These are phyloP conservation scores for Apaloderma vittatum DNA, from an alignment of 2,113 vertebrate genomes.

Conservation along the genomic window DNA sequence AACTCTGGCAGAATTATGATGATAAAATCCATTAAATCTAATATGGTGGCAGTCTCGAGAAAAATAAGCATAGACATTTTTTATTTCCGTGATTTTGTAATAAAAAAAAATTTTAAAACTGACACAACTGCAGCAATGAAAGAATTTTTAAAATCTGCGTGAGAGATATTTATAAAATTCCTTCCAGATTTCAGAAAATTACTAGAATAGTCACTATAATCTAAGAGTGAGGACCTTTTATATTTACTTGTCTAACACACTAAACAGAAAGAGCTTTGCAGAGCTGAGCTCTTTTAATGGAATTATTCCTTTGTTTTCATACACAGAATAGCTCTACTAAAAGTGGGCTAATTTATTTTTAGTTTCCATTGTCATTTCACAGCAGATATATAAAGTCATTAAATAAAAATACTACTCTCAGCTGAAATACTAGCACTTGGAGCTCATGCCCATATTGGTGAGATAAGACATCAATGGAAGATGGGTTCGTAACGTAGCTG, in stretches of 20 bases:
- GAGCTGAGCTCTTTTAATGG: background rate
- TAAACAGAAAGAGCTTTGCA: background rate
- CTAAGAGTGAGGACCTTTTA: background rate
- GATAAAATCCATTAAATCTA: background rate
- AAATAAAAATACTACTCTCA: background rate
- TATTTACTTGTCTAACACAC: background rate
- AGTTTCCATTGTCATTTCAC: background rate
- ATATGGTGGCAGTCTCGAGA: background rate
- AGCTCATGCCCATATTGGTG: background rate
- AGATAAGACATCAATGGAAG: background rate
- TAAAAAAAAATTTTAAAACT: constrained; percentile 1
- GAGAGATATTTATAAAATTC: background rate
- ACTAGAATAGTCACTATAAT: background rate
- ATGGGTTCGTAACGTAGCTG: background rate
- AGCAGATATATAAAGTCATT: background rate
- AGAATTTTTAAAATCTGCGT: background rate
- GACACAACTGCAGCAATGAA: background rate
- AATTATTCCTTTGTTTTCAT: constrained; percentile 19
- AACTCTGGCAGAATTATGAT: background rate
- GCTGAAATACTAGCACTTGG: background rate
- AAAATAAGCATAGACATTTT: background rate
- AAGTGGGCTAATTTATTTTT: constrained; percentile 2
- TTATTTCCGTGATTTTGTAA: background rate
- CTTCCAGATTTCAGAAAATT: background rate
- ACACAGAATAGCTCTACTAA: background rate